Evolutionary conservation across 2,888 invertebrate genomes (phyloP).

Genomic region (Caenorhabditis doughertyi): DNA sequence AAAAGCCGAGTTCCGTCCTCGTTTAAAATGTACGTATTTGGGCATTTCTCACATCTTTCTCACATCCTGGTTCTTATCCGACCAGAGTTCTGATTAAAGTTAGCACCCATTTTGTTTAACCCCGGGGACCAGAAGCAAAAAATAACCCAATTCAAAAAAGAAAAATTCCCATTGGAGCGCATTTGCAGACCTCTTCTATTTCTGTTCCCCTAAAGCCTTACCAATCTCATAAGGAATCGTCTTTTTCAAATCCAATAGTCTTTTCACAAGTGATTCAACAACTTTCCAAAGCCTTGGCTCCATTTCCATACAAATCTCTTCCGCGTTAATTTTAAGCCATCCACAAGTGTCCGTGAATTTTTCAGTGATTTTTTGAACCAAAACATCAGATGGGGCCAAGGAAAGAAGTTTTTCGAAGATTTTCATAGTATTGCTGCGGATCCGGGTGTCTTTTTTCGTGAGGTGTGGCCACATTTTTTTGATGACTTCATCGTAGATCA

Average conservation of each 20-base stretch:
- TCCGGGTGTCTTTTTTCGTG: neutral
- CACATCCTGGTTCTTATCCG: too few relatives aligned
- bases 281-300: constrained; percentile 44
- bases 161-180: neutral
- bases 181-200: too few relatives aligned
- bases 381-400: neutral
- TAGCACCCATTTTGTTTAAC: too few relatives aligned
- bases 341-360: constrained; percentile 35
- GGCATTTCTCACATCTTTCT: too few relatives aligned
- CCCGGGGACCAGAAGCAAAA: too few relatives aligned
- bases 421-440: constrained; percentile 16
- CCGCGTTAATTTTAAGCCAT: constrained; percentile 41
- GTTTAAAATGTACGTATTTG: too few relatives aligned
- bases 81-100: too few relatives aligned
- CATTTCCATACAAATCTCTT: constrained; percentile 23
- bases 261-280: neutral
- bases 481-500: constrained; percentile 35
- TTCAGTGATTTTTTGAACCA: constrained; percentile 26
- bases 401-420: constrained; percentile 47
- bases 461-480: constrained; percentile 37
- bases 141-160: too few relatives aligned
- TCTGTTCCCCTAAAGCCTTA: neutral
- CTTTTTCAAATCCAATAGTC: constrained; percentile 28
- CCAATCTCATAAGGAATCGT: constrained; percentile 52
- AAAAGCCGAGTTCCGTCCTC: too few relatives aligned